phyloP scores from a whole-genome alignment of 2,888 invertebrate genomes.

The Drosophila birchii region DNA sequence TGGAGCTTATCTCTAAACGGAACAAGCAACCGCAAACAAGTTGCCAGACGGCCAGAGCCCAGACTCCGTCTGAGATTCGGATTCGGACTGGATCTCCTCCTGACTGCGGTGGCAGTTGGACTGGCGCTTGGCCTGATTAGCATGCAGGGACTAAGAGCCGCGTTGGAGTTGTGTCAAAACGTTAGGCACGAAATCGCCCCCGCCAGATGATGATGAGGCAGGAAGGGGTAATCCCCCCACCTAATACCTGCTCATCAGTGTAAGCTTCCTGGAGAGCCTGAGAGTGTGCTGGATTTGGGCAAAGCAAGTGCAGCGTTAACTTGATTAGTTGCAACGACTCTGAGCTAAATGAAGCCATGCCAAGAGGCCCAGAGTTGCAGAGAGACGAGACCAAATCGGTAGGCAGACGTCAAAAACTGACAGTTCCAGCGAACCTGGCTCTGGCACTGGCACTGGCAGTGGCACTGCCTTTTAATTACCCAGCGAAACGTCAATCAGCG shows the following conservation, averaged over 20 bases:
- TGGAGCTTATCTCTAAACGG: conserved; percentile 84
- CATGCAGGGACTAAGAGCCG: conserved; percentile 64
- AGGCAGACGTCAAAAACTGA: conserved; percentile 66
- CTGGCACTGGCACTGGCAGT: conserved; percentile 19
- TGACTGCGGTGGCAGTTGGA: conserved; percentile 10
- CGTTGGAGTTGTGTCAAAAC: conserved; percentile 60
- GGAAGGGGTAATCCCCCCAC: neutral
- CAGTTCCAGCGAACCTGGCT: conserved; percentile 64
- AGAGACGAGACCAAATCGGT: conserved; percentile 48
- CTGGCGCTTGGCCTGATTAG: conserved; percentile 74
- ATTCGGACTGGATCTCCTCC: conserved; percentile 25
- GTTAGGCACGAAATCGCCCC: conserved; percentile 52
- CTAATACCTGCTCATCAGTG: neutral
- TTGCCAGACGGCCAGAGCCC: conserved; percentile 26
- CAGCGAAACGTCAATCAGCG: conserved; percentile 50
- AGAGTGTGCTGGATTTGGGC: conserved; percentile 64
- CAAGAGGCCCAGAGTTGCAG: neutral
- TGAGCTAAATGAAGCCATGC: conserved; percentile 71
- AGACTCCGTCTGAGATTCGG: conserved; percentile 38
- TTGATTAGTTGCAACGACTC: conserved; percentile 65
- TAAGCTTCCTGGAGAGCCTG: conserved; percentile 56
- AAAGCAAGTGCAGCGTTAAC: conserved; percentile 70
- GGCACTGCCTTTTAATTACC: conserved; percentile 55
- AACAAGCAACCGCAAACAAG: conserved; percentile 82
- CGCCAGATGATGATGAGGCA: neutral